These are phyloP conservation scores for Oncorhynchus mykiss DNA, from an alignment of 2,113 vertebrate genomes.

Conservation along the genomic window DNA sequence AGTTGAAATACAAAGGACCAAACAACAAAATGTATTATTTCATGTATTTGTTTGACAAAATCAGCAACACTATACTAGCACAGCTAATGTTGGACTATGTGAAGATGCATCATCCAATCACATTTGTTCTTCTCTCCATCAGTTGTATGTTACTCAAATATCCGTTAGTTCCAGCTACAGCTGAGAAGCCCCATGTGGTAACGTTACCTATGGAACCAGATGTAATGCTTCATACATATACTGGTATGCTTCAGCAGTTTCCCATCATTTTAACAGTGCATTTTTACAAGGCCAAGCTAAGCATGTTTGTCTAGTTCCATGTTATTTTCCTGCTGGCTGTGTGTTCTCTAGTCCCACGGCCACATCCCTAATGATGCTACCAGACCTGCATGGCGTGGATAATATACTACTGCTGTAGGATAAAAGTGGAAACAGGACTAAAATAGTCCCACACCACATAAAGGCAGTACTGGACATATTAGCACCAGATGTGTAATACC, in stretches of 20 bases:
- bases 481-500: slow-evolving; percentile 65
- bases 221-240: too few species aligned
- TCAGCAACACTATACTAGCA: too few species aligned
- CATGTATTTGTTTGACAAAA: too few species aligned
- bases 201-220: too few species aligned
- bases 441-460: slow-evolving; percentile 50
- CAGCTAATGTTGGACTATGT: too few species aligned
- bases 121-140: too few species aligned
- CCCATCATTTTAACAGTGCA: neutral
- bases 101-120: too few species aligned
- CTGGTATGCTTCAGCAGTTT: neutral
- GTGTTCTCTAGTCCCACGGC: neutral
- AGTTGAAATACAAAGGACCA: neutral
- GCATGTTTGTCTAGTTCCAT: neutral
- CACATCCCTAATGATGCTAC: slow-evolving; percentile 7
- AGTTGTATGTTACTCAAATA: too few species aligned
- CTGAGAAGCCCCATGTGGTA: too few species aligned
- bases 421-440: slow-evolving; percentile 39
- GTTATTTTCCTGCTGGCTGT: neutral
- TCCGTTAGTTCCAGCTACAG: too few species aligned
- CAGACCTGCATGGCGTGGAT: slow-evolving; percentile 7
- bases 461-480: slow-evolving; percentile 56
- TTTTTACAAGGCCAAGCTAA: neutral
- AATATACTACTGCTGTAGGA: neutral
- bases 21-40: neutral